Percentiles rank a stretch among this genome's conserved stretches.
phyloP scores from a whole-genome alignment of 2,888 invertebrate species.

The Polietes domitor region DNA sequence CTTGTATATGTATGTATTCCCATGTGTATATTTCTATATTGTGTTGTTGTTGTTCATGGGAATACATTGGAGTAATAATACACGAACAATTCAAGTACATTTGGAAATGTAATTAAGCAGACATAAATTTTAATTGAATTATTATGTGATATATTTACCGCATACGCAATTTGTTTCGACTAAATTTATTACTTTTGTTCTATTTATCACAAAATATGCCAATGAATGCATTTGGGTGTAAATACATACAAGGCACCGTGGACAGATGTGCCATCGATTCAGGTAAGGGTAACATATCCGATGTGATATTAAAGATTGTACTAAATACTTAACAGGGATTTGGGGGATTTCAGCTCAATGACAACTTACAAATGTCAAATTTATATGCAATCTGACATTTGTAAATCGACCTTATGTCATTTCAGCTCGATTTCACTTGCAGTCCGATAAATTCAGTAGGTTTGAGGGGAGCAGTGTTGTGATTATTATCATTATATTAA shows the following conservation, averaged over 20 bases:
- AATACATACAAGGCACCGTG: background rate
- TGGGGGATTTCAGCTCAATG: no score
- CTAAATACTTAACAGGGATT: no score
- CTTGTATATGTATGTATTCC: background rate
- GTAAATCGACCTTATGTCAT: no score
- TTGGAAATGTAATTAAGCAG: slow-evolving; percentile 62
- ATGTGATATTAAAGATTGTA: no score
- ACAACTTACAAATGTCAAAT: no score
- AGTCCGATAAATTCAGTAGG: no score
- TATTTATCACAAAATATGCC: background rate
- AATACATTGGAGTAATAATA: background rate
- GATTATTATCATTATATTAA: no score
- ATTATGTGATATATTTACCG: slow-evolving; percentile 66
- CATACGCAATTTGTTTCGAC: slow-evolving; percentile 57
- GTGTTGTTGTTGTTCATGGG: background rate
- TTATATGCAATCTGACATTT: no score
- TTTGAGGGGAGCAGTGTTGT: no score
- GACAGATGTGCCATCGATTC: background rate
- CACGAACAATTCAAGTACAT: background rate
- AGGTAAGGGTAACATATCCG: no score
- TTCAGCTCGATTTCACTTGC: no score
- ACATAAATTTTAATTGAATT: slow-evolving; percentile 69
- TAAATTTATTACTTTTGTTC: slow-evolving; percentile 52
- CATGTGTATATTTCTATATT: background rate
- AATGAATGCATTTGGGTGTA: background rate